Base-by-base conservation (phyloP, 2,888 invertebrate species). In the Orthosia gracilis region DNA sequence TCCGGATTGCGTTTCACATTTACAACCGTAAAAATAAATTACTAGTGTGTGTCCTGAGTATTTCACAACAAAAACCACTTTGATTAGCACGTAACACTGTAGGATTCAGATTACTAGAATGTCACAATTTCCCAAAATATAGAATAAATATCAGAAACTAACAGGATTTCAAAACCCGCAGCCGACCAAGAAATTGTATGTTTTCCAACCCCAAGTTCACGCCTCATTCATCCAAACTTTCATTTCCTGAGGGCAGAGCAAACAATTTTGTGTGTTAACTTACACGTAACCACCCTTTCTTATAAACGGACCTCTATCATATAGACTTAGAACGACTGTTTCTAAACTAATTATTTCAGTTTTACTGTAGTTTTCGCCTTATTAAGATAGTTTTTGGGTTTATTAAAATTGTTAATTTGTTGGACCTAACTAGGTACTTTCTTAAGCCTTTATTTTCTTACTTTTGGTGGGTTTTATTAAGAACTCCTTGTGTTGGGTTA, bases 361-460 rank as follows among this genome's bases (percentile, higher is more conserved):
- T 68, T 81, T 57, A 64, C 23, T 66, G 63, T 63, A 66, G 69
- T 67, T 45, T 72, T 75, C 40, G 18, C 49, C 57, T 71, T 81
- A 82, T 84, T 81, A 76, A 76, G 54, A 84, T 81, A 82, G 76
- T 82, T 80, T 81, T 71, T 69, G 49, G 70, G 65, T 70, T 74
- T 69, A 68, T 69, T 62, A 69, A 84, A 68, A 50, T 62, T 55
- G 61, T 58, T 52, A 58, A 80, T 70, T 80, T 69, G 17, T 55
- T 52, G 40, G 40, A 40, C 40, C 40, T 40, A 40, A 40, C 40
- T 13, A 13, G 26, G 21, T 40, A 40, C 7, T 55, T 45, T 1
- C 4, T 54, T 47, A 2, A 13, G 26, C 11, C 50, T 50, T 31
- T 4, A 50, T 40, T 80, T 57, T 57, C n/a, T 45, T 57, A 50